Evolutionary conservation across 2,113 vertebrate genomes (phyloP).

Genomic region (Indicator indicator): DNA sequence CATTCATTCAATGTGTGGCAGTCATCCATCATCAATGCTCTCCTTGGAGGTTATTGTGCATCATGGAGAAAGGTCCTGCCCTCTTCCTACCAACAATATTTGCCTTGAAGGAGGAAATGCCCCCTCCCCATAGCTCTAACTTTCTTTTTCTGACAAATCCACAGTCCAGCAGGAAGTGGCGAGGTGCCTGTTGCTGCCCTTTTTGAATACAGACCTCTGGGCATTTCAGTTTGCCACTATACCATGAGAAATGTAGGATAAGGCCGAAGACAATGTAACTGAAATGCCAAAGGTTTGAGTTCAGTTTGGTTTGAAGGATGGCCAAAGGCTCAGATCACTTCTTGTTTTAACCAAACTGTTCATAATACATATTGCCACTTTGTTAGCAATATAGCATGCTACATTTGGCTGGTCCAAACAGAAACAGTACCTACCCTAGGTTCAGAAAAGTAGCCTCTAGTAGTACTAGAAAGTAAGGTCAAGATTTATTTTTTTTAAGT

Average conservation of each 20-base stretch:
- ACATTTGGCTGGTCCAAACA: not conserved
- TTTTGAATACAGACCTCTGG: conserved; percentile 56
- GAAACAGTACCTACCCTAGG: not conserved
- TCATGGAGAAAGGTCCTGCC: conserved; percentile 37
- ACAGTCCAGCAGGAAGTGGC: conserved; percentile 23
- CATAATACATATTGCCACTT: not conserved
- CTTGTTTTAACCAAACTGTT: conserved; percentile 36
- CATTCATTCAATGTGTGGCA: conserved; percentile 35
- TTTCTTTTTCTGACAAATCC: conserved; percentile 36
- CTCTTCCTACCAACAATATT: conserved; percentile 23
- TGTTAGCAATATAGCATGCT: not conserved
- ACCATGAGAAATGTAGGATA: conserved; percentile 49
- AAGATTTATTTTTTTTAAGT: not conserved
- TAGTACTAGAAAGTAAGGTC: not conserved
- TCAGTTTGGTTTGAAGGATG: conserved; percentile 62
- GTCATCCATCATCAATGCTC: conserved; percentile 41
- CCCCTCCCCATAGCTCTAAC: not conserved
- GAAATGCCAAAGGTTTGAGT: conserved; percentile 70
- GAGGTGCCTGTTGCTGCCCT: conserved; percentile 56
- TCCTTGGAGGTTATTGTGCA: conserved; percentile 38
- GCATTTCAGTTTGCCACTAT: conserved; percentile 24
- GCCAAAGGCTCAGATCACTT: conserved; percentile 63
- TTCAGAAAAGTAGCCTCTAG: not conserved
- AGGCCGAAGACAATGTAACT: conserved; percentile 40
- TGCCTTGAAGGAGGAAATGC: conserved; percentile 13